Base-by-base conservation (phyloP, 2,113 vertebrate species). In the Channa argus region DNA sequence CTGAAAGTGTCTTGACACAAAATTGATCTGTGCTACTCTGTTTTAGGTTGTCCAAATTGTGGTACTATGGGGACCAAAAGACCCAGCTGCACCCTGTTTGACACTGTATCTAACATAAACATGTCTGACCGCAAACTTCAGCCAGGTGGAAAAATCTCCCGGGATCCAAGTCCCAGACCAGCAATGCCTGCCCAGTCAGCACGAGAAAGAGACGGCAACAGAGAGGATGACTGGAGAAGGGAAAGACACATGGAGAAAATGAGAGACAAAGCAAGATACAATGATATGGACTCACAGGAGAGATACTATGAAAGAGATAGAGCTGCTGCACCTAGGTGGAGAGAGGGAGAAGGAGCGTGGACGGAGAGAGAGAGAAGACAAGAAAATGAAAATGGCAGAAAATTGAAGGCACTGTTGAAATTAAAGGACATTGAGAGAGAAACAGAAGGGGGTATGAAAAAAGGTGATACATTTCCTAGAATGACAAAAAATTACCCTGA, bases 391-490 rank as follows among this genome's bases (percentile, higher is more conserved):
- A 80, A 58, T 44, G 53, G 43, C 14, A 55, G 50, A 45, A 91
- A 89, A 5, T 83, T 80, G 61, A 85, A 82, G 45, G 45, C 47
- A 0, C 1, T 71, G 44, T 88, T 78, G 2, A 59, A 60, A 38
- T 14, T 66, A 2, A 56, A 11, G 3, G 60, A 60, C 36, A 11
- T 33, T 11, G 52, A 63, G 8, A 85, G 36, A 45, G 85, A 80
- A 5, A 5, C 10, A 38, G 83, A 87, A 8, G 74, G 71, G 12
- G 71, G 43, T 0, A 47, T 37, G 53, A 89, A 58, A 46, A 91
- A 89, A 77, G 89, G 92, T 1, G 92, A 90, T 58, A 95, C 93
- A 5, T 94, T 92, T 86, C 91, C 92, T 4, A 88, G 86, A 79
- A 86, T 84, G 52, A 80, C 50, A 62, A 91, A 77, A 51, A 43